Evolutionary conservation across 2,888 invertebrate genomes (phyloP).

Genomic region (Melinopterus prodromus): DNA sequence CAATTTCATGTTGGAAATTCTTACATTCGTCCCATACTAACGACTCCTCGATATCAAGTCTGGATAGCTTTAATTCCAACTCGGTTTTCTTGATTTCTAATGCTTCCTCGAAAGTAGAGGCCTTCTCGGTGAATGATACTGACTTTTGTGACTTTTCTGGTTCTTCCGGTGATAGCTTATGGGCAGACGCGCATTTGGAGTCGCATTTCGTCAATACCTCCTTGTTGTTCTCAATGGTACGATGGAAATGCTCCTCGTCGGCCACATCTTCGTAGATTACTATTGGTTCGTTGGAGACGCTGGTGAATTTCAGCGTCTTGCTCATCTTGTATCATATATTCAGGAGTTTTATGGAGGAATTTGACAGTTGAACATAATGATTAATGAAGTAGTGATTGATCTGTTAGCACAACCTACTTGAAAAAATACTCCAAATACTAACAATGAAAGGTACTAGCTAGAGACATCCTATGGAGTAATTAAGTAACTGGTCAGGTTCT

Average conservation of each 20-base stretch:
- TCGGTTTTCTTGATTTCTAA: conserved; percentile 11
- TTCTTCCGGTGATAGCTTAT: background rate
- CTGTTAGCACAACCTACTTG: background rate
- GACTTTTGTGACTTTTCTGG: background rate
- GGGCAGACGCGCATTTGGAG: background rate
- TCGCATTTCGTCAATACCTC: conserved; percentile 11
- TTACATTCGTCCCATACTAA: conserved; percentile 16
- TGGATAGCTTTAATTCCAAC: conserved; percentile 10
- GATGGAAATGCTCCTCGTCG: conserved; percentile 21
- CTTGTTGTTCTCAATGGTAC: conserved; percentile 17
- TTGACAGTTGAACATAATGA: background rate
- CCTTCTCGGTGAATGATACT: background rate
- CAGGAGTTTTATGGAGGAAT: background rate
- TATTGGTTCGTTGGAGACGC: conserved; percentile 12
- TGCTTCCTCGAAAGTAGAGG: conserved; percentile 5
- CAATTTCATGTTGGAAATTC: conserved; percentile 14
- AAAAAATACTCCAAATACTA: no score
- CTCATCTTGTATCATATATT: conserved; percentile 6
- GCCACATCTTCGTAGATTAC: conserved; percentile 17
- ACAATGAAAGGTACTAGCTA: no score
- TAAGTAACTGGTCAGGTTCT: no score
- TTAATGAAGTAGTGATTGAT: background rate
- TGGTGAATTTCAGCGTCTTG: conserved; percentile 16
- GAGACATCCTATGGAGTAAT: no score
- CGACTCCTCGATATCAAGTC: conserved; percentile 9